phyloP scores from a whole-genome alignment of 2,888 invertebrate genomes.

The Lypha dubia region DNA sequence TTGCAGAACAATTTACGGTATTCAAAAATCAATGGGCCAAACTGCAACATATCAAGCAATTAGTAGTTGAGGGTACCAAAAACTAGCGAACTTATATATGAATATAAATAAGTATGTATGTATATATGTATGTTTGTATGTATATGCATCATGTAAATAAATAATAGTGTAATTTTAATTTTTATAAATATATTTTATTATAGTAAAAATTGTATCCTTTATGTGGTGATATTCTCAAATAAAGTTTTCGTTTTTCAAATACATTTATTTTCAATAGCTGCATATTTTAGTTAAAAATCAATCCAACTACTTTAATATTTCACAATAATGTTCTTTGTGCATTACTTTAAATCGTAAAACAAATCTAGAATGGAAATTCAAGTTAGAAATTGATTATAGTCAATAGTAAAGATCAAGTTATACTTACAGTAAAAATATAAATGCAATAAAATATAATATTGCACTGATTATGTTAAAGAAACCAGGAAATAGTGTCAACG shows the following conservation, averaged over 20 bases:
- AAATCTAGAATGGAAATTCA: constrained; percentile 75
- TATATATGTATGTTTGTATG: not conserved
- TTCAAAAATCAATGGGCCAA: constrained; percentile 79
- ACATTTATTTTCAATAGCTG: too few relatives aligned
- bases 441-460: constrained; percentile 81
- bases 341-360: constrained; percentile 79
- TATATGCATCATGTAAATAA: constrained; percentile 30
- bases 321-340: constrained; percentile 78
- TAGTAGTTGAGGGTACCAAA: constrained; percentile 77
- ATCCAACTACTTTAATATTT: constrained; percentile 76
- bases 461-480: constrained; percentile 85
- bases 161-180: constrained; percentile 30
- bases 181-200: not conserved
- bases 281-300: too few relatives aligned
- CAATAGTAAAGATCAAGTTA: not conserved
- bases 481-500: constrained; percentile 85
- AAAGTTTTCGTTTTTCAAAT: too few relatives aligned
- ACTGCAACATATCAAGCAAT: constrained; percentile 79
- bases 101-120: not conserved
- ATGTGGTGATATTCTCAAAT: too few relatives aligned
- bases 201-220: too few relatives aligned
- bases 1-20: constrained; percentile 80
- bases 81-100: not conserved
- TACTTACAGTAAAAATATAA: constrained; percentile 79
- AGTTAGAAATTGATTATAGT: not conserved